Percentiles rank a stretch among this genome's conserved stretches.
These are phyloP conservation scores for Polypedilum pembai DNA, from an alignment of 1,140 invertebrate genomes.

Conservation along the genomic window DNA sequence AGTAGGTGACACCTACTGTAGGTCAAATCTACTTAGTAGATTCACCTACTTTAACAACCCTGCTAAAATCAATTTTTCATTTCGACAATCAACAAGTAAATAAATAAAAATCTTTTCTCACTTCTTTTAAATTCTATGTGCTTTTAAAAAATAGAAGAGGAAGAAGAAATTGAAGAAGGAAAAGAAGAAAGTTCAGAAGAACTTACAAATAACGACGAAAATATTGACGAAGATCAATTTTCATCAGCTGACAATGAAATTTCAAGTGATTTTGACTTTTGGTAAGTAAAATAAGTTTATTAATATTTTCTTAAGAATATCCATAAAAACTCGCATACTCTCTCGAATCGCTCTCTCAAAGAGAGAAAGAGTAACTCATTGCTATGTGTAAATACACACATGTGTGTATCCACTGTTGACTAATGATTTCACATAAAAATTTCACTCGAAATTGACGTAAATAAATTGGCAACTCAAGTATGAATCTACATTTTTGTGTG, in stretches of 20 bases:
- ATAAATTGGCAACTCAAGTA: conserved; percentile 18
- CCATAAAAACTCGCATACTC: background rate
- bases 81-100: too few relatives aligned
- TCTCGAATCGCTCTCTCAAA: background rate
- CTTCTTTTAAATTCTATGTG: too few relatives aligned
- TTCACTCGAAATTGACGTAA: conserved; percentile 17
- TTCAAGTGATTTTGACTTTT: conserved; percentile 4
- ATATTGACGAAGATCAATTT: background rate
- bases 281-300: background rate
- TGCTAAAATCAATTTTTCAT: too few relatives aligned
- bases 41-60: too few relatives aligned
- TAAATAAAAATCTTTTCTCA: too few relatives aligned
- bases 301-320: background rate
- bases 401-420: background rate
- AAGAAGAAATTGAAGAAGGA: background rate
- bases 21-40: too few relatives aligned
- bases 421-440: conserved; percentile 8
- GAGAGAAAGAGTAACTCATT: background rate
- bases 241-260: background rate
- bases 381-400: too few relatives aligned
- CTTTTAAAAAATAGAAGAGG: background rate
- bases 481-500: background rate
- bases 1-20: too few relatives aligned
- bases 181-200: background rate
- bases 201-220: background rate